A percentile compares a stretch with the other conserved stretches of the same genome.
Conservation (phyloP, 2,888 invertebrate genomes). For the Biston stratarius region DNA sequence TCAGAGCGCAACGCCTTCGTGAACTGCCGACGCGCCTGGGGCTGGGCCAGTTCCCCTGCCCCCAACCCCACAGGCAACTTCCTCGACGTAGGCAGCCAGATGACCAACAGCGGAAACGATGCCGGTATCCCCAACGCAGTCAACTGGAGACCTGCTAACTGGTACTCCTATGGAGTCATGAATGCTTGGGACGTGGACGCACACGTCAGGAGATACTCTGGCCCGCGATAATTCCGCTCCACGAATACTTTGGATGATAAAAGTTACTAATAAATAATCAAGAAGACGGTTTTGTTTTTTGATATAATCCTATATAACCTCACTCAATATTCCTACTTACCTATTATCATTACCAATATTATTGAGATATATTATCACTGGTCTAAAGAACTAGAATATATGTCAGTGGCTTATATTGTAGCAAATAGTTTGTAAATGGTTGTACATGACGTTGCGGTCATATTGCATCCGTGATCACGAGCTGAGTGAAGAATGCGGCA, state of each 20-base stretch:
- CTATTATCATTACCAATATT: too few relatives aligned
- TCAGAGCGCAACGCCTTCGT: slow-evolving; percentile 10
- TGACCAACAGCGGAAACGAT: slow-evolving; percentile 13
- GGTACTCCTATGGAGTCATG: neutral
- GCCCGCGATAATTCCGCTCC: neutral
- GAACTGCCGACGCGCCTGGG: slow-evolving; percentile 12
- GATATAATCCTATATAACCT: too few relatives aligned
- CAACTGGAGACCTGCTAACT: slow-evolving; percentile 1
- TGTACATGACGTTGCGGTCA: too few relatives aligned
- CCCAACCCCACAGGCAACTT: slow-evolving; percentile 11
- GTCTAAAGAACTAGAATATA: too few relatives aligned
- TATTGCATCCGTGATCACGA: too few relatives aligned
- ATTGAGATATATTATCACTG: too few relatives aligned
- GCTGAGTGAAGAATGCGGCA: too few relatives aligned
- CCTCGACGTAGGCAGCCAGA: neutral
- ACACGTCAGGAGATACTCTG: slow-evolving; percentile 4
- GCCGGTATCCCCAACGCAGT: slow-evolving; percentile 2
- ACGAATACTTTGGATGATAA: neutral
- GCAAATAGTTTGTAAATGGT: too few relatives aligned
- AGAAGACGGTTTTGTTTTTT: too few relatives aligned
- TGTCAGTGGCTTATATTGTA: too few relatives aligned
- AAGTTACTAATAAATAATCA: too few relatives aligned
- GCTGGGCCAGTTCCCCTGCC: slow-evolving; percentile 14
- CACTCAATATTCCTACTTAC: too few relatives aligned
- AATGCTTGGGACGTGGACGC: neutral